Evolutionary conservation across 2,888 invertebrate species (phyloP), one percentile per base, ranked within the genome.

Genomic region (Drosophila cognata): DNA sequence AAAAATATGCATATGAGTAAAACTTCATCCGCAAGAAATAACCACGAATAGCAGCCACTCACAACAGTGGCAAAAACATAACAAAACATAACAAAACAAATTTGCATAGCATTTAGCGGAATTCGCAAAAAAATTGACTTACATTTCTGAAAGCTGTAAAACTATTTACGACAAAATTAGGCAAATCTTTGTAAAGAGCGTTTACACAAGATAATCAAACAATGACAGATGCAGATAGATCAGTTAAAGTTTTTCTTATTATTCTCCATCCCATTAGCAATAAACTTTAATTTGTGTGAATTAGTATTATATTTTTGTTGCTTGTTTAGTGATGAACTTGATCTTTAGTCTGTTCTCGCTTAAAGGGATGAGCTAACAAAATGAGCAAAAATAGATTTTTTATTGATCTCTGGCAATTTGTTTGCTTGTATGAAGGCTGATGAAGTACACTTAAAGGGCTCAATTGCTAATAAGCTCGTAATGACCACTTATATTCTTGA

Each of bases 101-200:
- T 59, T 46, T 52, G 56, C 41, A 57, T 33, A 55, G 56, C 25
- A 43, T 67, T 60, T 62, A 46, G 56, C 51, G 55, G 43, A 21
- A 58, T 33, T 69, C 21, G 50, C 65, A 36, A 56, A 71, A 71
- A 61, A 55, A 71, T n/a, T 62, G 5, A 28, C 18, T 28, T 46
- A 46, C 6, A 60, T 48, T 31, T 52, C 21, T 3, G 7, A 33
- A 33, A 55, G 11, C 29, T 48, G n/a, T 28, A 65, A 56, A 50
- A 50, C 29, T 38, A 48, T 48, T 28, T n/a, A 55, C 28, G 38
- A 33, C 33, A 31, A 50, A 62, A n/a, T 53, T 18, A 18, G 31
- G 2, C 21, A 38, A 33, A 31, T 2, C 11, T 35, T 25, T 25
- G 10, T n/a, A 10, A 21, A 33, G 18, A 18, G 21, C 28, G n/a